A percentile compares a stretch with the other conserved stretches of the same genome.
phyloP scores from a whole-genome alignment of 2,797 vertebrate species.

The Lutra lutra region DNA sequence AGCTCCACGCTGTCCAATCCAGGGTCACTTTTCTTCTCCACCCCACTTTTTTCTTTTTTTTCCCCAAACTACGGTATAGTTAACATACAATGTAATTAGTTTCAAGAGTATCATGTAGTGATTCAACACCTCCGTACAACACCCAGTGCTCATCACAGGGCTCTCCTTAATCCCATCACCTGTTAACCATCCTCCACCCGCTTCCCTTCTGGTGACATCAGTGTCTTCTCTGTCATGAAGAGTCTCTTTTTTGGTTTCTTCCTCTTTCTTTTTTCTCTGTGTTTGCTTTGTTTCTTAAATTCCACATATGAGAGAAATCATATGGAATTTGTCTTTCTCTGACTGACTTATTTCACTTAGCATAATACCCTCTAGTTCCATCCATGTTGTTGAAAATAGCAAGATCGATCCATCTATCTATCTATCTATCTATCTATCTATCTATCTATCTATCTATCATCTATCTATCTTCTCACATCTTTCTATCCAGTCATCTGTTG shows the following conservation, averaged over 20 bases:
- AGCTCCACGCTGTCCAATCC: no score
- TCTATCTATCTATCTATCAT: no score
- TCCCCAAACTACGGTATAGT: not conserved
- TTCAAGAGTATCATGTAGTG: not conserved
- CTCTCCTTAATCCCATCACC: not conserved
- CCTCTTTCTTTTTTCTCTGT: not conserved
- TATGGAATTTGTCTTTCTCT: not conserved
- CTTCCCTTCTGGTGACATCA: not conserved
- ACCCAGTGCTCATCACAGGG: not conserved
- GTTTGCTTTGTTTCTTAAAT: not conserved
- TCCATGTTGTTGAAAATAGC: not conserved
- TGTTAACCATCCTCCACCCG: not conserved
- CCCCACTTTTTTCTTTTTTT: not conserved
- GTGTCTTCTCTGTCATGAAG: not conserved
- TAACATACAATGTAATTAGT: not conserved
- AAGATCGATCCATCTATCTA: no score
- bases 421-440: no score
- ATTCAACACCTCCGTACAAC: no score
- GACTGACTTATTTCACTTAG: not conserved
- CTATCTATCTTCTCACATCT: no score
- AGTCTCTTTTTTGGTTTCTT: not conserved
- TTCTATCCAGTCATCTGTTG: not conserved
- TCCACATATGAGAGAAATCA: not conserved
- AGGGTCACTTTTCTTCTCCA: not conserved
- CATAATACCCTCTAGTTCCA: not conserved